A percentile compares a stretch with the other conserved stretches of the same genome.
Evolutionary conservation across 1,140 invertebrate species (phyloP).

Genomic region (Zaprionus capensis): DNA sequence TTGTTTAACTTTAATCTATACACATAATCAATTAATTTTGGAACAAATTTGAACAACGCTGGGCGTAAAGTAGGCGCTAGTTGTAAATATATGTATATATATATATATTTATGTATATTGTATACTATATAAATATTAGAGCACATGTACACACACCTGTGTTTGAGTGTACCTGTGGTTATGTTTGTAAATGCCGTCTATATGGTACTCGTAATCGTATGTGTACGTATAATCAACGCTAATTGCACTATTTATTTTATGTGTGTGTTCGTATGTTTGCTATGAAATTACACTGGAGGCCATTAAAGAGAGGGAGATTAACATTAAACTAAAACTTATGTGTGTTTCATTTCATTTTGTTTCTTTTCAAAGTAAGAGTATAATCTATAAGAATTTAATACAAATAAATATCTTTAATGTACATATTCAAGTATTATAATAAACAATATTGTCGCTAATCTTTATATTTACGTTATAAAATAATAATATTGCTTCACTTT

Average conservation of each 20-base stretch:
- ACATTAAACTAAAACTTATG: constrained; percentile 5
- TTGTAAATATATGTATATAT: constrained; percentile 62
- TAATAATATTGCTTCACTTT: constrained; percentile 59
- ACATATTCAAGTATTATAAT: constrained; percentile 16
- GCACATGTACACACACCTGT: constrained; percentile 12
- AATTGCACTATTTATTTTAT: constrained; percentile 70
- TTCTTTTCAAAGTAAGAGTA: constrained; percentile 4
- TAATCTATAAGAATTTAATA: constrained; percentile 24
- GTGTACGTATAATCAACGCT: constrained; percentile 67
- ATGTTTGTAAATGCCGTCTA: constrained; percentile 45
- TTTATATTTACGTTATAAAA: constrained; percentile 42
- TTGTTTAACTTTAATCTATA: constrained; percentile 63
- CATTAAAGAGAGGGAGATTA: constrained; percentile 40
- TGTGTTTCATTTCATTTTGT: not conserved
- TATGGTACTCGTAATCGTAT: constrained; percentile 52
- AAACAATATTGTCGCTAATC: constrained; percentile 12
- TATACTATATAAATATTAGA: constrained; percentile 50
- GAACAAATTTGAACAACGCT: constrained; percentile 79
- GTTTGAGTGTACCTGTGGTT: not conserved
- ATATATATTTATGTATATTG: constrained; percentile 13
- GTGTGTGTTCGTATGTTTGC: constrained; percentile 33
- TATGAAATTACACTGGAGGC: constrained; percentile 52
- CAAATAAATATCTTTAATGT: constrained; percentile 40
- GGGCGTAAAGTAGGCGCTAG: constrained; percentile 75
- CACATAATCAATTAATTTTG: constrained; percentile 58